Conservation (phyloP, 2,113 vertebrate species). For the Leucopternis melanops region DNA sequence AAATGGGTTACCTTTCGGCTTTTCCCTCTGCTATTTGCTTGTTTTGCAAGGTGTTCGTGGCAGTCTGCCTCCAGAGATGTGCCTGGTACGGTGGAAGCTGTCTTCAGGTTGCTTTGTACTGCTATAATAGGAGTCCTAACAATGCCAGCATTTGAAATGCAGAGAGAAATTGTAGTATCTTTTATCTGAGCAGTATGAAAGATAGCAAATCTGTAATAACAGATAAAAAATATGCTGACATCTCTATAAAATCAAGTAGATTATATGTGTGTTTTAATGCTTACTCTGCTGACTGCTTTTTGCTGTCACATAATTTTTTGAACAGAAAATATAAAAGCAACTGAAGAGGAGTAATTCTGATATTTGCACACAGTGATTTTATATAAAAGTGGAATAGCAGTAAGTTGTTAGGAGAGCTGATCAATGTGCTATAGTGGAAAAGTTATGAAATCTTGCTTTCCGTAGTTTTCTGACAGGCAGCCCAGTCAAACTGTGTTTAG, state of each 20-base stretch:
- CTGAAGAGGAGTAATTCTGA: constrained; percentile 1
- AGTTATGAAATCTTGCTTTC: constrained; percentile 1
- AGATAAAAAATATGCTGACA: constrained; percentile 47
- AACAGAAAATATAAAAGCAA: constrained; percentile 42
- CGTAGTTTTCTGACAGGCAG: background rate
- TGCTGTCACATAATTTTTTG: constrained; percentile 41
- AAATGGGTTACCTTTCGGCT: background rate
- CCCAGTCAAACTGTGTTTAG: constrained; percentile 10
- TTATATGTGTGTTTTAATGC: constrained; percentile 45
- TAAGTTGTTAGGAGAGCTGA: background rate
- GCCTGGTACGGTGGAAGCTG: accelerated
- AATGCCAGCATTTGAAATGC: background rate
- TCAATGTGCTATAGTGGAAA: background rate
- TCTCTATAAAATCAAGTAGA: constrained; percentile 38
- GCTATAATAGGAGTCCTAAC: background rate
- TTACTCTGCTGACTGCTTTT: constrained; percentile 27
- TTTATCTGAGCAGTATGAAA: constrained; percentile 17
- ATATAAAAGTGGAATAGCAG: background rate
- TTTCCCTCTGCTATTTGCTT: background rate
- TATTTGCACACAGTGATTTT: constrained; percentile 19
- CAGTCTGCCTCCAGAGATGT: background rate
- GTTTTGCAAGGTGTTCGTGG: background rate
- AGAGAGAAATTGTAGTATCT: background rate
- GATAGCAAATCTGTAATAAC: constrained; percentile 28
- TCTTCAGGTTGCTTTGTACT: background rate